Base-by-base conservation (phyloP, 1,140 invertebrate genomes). In the Drosophila lacertosa region DNA sequence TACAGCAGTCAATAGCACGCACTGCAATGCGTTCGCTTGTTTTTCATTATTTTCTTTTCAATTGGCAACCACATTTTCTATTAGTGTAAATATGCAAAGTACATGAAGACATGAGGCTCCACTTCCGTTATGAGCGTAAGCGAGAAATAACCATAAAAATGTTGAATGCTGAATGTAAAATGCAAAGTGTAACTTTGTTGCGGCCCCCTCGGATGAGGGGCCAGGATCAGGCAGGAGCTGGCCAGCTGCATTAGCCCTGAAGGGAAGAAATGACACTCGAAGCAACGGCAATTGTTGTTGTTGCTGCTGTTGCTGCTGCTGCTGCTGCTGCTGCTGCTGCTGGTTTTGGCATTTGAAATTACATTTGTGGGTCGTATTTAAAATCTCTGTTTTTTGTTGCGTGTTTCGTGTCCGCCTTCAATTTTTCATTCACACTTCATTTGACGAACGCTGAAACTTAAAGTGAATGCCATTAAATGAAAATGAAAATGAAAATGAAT, bases 41-140 rank as follows among this genome's bases (percentile, higher is more conserved):
- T 45, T 20, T 39, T 50, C 10, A 24, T 42, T 24, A 16, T 20
- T 48, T 35, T 48, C 66, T 80, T 86, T 84, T 86, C 81, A 86
- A 86, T 86, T 86, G 82, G 65, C 77, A 82, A 78, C 77, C 77
- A 71, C 82, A 89, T 82, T 88, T 88, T 88, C 82, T 89, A 89
- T 88, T 89, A 88, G 82, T 88, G 82, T 88, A 88, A 88, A 88
- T 89, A 88, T 88, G 82, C 83, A 88, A 89, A 88, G 78, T 88
- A 89, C 82, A 88, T 83, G 83, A 88, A 89, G 83, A 89, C 83
- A 88, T 89, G 82, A 82, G 82, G 83, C 77, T 88, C 74, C 72
- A 86, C 77, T 81, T 88, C 77, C 81, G 63, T 78, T 72, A 72
- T 72, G 64, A 67, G 69, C 63, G 63, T 53, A 66, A 66, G 62